Conservation (phyloP, 2,888 invertebrate genomes). For the Plebejus anna region DNA sequence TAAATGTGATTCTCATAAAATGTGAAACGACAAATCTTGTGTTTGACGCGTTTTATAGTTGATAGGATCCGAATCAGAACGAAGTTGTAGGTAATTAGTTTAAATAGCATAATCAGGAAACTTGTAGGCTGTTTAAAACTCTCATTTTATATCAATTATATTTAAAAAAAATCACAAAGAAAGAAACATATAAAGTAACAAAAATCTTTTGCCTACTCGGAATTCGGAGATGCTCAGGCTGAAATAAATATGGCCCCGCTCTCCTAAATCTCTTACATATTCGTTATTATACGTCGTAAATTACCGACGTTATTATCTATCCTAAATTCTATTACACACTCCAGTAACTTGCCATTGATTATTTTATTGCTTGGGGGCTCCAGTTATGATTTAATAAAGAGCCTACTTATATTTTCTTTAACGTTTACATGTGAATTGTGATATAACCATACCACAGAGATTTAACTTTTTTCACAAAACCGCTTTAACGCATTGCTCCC, state of each 20-base stretch:
- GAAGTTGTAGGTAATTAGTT: too few species aligned
- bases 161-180: neutral
- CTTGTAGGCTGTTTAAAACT: too few species aligned
- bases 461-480: neutral
- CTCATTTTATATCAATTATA: too few species aligned
- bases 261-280: neutral
- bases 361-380: neutral
- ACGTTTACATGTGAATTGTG: neutral
- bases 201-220: neutral
- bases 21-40: too few species aligned
- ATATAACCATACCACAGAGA: neutral
- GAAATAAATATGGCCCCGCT: neutral
- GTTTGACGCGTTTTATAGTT: too few species aligned
- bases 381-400: neutral
- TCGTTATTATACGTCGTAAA: slow-evolving; percentile 3
- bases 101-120: too few species aligned
- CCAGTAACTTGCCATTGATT: slow-evolving; percentile 3
- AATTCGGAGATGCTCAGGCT: neutral
- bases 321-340: slow-evolving; percentile 18
- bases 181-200: neutral
- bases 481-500: neutral
- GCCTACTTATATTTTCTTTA: neutral
- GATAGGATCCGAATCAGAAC: too few species aligned
- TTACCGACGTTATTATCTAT: slow-evolving; percentile 10
- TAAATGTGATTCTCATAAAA: too few species aligned